Percentiles rank a stretch among this genome's conserved stretches.
phyloP scores from a whole-genome alignment of 1,140 invertebrate species.

The Macrosteles quadrilineatus region DNA sequence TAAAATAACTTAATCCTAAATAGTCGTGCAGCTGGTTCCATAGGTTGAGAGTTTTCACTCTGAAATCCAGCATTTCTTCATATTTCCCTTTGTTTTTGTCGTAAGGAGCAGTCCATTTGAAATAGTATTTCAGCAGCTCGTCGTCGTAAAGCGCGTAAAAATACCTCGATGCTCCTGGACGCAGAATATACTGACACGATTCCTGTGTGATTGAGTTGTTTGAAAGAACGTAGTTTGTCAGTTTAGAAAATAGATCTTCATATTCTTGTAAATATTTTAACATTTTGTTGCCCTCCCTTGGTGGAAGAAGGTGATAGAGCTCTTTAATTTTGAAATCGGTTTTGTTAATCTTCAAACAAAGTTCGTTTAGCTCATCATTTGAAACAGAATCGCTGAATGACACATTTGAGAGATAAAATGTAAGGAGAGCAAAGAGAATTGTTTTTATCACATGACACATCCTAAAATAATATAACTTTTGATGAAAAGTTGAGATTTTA shows the following conservation, averaged over 20 bases:
- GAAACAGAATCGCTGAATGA: neutral
- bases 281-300: neutral
- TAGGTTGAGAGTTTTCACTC: neutral
- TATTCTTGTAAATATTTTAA: neutral
- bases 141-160: constrained; percentile 5
- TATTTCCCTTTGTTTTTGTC: constrained; percentile 4
- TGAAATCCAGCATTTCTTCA: constrained; percentile 6
- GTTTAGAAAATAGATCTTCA: neutral
- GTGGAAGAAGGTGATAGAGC: neutral
- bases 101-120: neutral
- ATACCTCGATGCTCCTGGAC: neutral
- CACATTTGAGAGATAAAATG: neutral
- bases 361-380: neutral
- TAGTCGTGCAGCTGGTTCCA: constrained; percentile 1
- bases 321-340: constrained; percentile 1
- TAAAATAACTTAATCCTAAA: neutral
- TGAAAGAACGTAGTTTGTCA: neutral
- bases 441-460: no score
- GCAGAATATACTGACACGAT: neutral
- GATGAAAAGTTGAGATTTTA: no score
- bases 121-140: constrained; percentile 6
- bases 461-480: no score
- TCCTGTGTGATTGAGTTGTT: neutral
- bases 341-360: neutral
- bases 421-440: no score